Evolutionary conservation across 2,797 vertebrate species (phyloP), one percentile per base, ranked within the genome.

Genomic region (Macrochelys suwanniensis): DNA sequence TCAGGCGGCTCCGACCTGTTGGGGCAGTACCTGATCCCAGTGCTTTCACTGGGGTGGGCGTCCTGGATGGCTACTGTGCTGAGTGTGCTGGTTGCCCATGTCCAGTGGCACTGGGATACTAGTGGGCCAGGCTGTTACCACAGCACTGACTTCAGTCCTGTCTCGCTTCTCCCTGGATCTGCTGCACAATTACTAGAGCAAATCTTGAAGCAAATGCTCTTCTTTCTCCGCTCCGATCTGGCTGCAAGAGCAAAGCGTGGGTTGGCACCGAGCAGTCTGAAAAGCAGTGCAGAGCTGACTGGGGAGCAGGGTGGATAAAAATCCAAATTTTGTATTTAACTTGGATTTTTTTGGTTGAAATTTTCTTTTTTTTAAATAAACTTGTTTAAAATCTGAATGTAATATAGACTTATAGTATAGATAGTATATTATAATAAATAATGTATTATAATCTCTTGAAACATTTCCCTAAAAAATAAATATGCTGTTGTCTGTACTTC

Each of bases 111-210:
- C 28, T 6, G 28, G 10, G 57, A 8, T 28, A 26, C 56, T 28
- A 26, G 26, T 13, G 28, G 57, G 57, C 28, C 26, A 12, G 26
- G 57, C 28, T 59, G 11, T 28, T 65, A 16, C 31, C 31, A 17
- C 5, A 5, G 28, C 49, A 17, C 45, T 5, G 0, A 7, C 0
- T 0, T 3, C 0, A 33, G 10, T 31, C 33, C 37, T 65, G 33
- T 19, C 12, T 0, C 57, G 15, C 31, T n/a, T 61, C 59, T 65
- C 31, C 57, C 28, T 33, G 57, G 15, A 2, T 16, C 80, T 71
- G 83, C 79, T 57, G 4, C 80, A 25, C 5, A 0, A 1, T 90
- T 26, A 50, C 74, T 11, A 21, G 85, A 21, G 50, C 65, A 0
- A 1, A 2, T 56, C 85, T 86, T 54, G 1, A 3, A 33, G 61